Base-by-base conservation (phyloP, 1,140 invertebrate genomes). In the Onthophagus taurus region DNA sequence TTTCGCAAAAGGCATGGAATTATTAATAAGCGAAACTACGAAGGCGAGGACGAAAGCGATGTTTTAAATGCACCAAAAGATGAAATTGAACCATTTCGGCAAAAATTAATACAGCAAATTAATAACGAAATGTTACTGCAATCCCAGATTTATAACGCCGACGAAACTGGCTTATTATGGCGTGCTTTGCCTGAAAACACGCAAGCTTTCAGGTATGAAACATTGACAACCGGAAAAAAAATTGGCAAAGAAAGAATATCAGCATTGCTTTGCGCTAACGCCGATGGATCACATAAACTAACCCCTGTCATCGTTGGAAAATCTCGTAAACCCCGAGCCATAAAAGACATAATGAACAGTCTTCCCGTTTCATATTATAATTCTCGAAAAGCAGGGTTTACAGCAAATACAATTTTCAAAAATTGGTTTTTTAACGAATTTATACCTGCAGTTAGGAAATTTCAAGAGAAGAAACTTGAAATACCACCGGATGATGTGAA, bases 181-280 rank as follows among this genome's bases (percentile, higher is more conserved):
- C 33, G 3, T 35, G 19, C 34, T 17, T 20, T 36, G n/a, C 17
- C 16, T 36, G 34, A 36, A 19, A 36, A 36, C 21, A 36, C 34
- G 18, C 34, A 36, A 18, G 31, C 31, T 14, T 33, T 4, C 18
- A 31, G 16, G 16, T 16, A 31, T 31, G 31, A 31, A 16, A 20
- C 11, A 2, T 20, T 11, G 17, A 3, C 20, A 17, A 4, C 4
- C 20, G 33, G 33, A 18, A 1, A 12, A 36, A 19, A 19, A 11
- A 17, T 36, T 36, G 11, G 18, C 33, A 35, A 35, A n/a, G 33
- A 35, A 19, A 35, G 12, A 35, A 16, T 35, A 18, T 35, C 33
- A 19, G 33, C 16, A 16, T 2, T 35, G 20, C 20, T 35, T 16
- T 5, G 33, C 20, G 34, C 31, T 8, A 33, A 33, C 9, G 31